A percentile compares a stretch with the other conserved stretches of the same genome.
These are phyloP conservation scores for Agapornis roseicollis DNA, from an alignment of 2,113 vertebrate species.

Conservation along the genomic window DNA sequence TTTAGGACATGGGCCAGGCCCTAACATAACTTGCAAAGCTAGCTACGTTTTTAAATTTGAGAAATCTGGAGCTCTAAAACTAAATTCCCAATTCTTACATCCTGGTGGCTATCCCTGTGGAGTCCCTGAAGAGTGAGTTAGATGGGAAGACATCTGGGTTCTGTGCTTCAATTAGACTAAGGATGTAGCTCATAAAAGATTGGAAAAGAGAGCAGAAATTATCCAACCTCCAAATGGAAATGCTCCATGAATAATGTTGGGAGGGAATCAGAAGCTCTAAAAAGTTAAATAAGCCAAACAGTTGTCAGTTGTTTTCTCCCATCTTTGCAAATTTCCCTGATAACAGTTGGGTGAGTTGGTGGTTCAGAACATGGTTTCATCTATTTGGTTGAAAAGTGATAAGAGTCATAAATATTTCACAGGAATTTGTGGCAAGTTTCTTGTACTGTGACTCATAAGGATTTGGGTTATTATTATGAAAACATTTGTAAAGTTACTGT, in stretches of 20 bases:
- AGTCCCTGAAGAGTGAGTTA: neutral
- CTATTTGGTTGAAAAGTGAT: neutral
- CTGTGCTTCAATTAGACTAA: slow-evolving; percentile 24
- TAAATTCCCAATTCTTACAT: neutral
- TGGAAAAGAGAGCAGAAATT: neutral
- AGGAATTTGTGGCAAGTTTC: neutral
- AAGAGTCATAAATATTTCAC: neutral
- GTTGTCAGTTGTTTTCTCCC: neutral
- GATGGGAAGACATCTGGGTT: slow-evolving; percentile 3
- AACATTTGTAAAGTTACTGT: slow-evolving; percentile 18
- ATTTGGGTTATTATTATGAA: neutral
- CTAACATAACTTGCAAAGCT: neutral
- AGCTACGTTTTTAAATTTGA: neutral
- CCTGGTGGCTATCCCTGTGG: neutral
- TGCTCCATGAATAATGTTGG: neutral
- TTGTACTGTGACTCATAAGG: neutral
- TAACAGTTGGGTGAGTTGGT: neutral
- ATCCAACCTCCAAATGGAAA: neutral
- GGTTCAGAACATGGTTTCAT: neutral
- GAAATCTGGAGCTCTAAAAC: neutral
- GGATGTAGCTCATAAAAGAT: neutral
- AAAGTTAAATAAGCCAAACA: neutral
- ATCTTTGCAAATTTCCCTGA: neutral
- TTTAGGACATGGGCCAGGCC: neutral
- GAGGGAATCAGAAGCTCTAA: accelerated